These are phyloP conservation scores for Perdita meconis DNA, from an alignment of 2,888 invertebrate species.

Conservation along the genomic window DNA sequence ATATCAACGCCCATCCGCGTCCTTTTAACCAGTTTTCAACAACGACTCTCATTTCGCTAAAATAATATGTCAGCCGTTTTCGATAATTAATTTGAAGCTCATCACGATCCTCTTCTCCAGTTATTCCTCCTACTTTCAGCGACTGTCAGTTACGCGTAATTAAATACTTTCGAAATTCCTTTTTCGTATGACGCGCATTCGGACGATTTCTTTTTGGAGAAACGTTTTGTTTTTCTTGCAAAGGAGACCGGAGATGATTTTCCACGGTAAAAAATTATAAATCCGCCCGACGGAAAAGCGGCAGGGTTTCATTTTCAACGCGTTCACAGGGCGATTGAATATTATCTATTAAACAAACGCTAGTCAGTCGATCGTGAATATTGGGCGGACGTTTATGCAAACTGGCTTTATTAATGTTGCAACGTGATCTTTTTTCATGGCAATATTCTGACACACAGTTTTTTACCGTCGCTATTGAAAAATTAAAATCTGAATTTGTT, in stretches of 20 bases:
- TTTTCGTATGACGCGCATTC: background rate
- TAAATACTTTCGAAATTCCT: slow-evolving; percentile 7
- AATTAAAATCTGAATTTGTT: too few species aligned
- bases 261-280: slow-evolving; percentile 2
- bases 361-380: background rate
- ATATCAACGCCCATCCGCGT: slow-evolving; percentile 11
- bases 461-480: too few species aligned
- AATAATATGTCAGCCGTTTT: background rate
- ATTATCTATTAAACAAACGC: background rate
- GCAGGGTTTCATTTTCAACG: background rate
- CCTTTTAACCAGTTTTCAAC: background rate
- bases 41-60: background rate
- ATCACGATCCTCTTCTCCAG: background rate
- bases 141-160: slow-evolving; percentile 25
- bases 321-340: slow-evolving; percentile 6
- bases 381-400: too few species aligned
- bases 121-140: slow-evolving; percentile 3
- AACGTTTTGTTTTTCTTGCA: too few species aligned
- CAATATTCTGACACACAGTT: too few species aligned
- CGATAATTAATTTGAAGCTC: slow-evolving; percentile 39
- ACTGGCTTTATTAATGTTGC: too few species aligned
- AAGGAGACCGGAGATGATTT: background rate
- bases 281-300: background rate
- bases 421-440: too few species aligned
- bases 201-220: slow-evolving; percentile 20